Base-by-base conservation (phyloP, 2,888 invertebrate genomes). In the Diloba caeruleocephala region DNA sequence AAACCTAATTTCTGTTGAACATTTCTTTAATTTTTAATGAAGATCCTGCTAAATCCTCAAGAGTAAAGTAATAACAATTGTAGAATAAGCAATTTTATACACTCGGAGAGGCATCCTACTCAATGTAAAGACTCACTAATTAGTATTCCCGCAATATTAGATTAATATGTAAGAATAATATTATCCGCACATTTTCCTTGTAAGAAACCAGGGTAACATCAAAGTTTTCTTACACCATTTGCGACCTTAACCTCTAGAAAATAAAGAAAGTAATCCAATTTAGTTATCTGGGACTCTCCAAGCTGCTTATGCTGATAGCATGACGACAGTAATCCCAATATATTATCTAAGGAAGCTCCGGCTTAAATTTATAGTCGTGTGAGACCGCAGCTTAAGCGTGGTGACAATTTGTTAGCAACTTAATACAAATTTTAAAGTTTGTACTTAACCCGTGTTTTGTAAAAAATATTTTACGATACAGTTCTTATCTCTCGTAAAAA, bases 281-380 rank as follows among this genome's bases (percentile, higher is more conserved):
- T 46, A 28, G 36, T 43, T 42, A 49, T 39, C 31, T 26, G 9
- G 23, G 34, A 33, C 45, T 57, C 55, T 50, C 46, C 61, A 64
- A 72, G 66, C 68, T 61, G 67, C 50, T 69, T 54, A 31, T 50
- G 57, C 62, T 71, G 79, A 79, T 79, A 78, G 61, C 63, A 56
- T 57, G 55, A 69, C 63, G 65, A 61, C 64, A 66, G 78, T 79
- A 79, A 79, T 78, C 79, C 79, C 75, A 62, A 77, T 78, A 74
- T 79, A 78, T n/a, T n/a, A n/a, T 79, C 76, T 79, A 57, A 71
- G 60, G 71, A 66, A 71, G 67, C 76, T 61, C 53, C 72, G 68
- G 68, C 63, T 75, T 58, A 72, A 79, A 79, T 79, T 79, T 79
- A 79, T 79, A 63, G 76, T 67, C 65, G 67, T 73, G 72, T 67